A percentile compares a stretch with the other conserved stretches of the same genome.
Conservation (phyloP, 2,797 vertebrate genomes). For the Lithobates sylvaticus region DNA sequence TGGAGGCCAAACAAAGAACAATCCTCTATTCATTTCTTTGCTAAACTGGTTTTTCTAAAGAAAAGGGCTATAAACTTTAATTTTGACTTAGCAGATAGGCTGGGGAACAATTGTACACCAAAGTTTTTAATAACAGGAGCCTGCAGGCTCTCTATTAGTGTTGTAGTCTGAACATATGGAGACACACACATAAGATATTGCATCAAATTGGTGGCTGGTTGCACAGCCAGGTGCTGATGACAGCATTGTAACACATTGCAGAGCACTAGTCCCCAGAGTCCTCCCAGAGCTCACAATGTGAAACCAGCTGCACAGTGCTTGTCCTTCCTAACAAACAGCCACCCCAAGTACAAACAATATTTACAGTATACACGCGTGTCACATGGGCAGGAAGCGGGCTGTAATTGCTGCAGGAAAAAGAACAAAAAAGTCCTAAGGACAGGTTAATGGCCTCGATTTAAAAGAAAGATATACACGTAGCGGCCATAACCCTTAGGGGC, state of each 20-base stretch:
- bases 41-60: neutral
- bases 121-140: neutral
- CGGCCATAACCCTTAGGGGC: no score
- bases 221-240: conserved; percentile 54
- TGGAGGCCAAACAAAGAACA: no score
- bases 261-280: conserved; percentile 4
- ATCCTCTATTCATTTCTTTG: neutral
- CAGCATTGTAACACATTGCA: conserved; percentile 59
- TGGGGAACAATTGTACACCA: neutral
- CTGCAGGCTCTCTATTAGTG: neutral
- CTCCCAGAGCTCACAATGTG: neutral
- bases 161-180: neutral
- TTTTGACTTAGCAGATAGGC: neutral
- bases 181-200: conserved; percentile 5
- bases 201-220: conserved; percentile 5
- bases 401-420: no score
- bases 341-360: conserved; percentile 1
- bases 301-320: neutral
- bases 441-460: neutral
- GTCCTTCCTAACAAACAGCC: neutral
- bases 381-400: no score
- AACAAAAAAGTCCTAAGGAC: no score
- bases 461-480: no score
- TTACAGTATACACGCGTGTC: neutral
- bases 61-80: neutral